These are phyloP conservation scores for Drosophila picticornis DNA, from an alignment of 2,888 invertebrate genomes.

Conservation along the genomic window DNA sequence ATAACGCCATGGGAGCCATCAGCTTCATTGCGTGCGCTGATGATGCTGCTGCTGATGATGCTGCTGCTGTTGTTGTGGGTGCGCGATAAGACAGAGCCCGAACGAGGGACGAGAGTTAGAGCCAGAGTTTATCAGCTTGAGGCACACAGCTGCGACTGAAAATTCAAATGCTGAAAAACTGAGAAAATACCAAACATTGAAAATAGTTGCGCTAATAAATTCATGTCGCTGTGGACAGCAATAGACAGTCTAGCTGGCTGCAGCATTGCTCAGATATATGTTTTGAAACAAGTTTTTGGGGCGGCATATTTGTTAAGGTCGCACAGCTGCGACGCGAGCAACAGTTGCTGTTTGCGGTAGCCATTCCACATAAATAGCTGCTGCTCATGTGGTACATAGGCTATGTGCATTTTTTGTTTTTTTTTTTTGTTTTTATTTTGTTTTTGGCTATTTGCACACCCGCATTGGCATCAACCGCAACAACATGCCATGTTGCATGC, in stretches of 20 bases:
- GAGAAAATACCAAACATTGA: slow-evolving; percentile 48
- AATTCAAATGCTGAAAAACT: slow-evolving; percentile 48
- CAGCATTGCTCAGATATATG: slow-evolving; percentile 65
- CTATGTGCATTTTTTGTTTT: slow-evolving; percentile 20
- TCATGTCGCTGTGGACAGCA: slow-evolving; percentile 66
- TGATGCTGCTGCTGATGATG: slow-evolving; percentile 33
- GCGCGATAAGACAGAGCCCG: slow-evolving; percentile 66
- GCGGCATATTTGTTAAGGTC: slow-evolving; percentile 84
- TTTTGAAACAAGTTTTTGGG: slow-evolving; percentile 69
- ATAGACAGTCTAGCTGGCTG: slow-evolving; percentile 35
- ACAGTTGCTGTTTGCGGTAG: slow-evolving; percentile 55
- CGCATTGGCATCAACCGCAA: slow-evolving; percentile 62
- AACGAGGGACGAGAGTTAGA: slow-evolving; percentile 31
- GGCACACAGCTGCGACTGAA: slow-evolving; percentile 53
- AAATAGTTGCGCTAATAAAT: slow-evolving; percentile 72
- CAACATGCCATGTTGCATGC: slow-evolving; percentile 83
- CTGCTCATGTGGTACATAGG: slow-evolving; percentile 75
- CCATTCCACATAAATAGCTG: slow-evolving; percentile 71
- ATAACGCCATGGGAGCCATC: slow-evolving; percentile 72
- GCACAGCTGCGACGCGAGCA: slow-evolving; percentile 67
- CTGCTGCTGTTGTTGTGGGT: slow-evolving; percentile 69
- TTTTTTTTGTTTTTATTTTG: background rate
- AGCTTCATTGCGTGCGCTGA: slow-evolving; percentile 47
- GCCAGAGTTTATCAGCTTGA: slow-evolving; percentile 73
- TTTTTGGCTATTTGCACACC: slow-evolving; percentile 65